Evolutionary conservation across 2,888 invertebrate genomes (phyloP).

Genomic region (Liopterus haemorrhoidalis): DNA sequence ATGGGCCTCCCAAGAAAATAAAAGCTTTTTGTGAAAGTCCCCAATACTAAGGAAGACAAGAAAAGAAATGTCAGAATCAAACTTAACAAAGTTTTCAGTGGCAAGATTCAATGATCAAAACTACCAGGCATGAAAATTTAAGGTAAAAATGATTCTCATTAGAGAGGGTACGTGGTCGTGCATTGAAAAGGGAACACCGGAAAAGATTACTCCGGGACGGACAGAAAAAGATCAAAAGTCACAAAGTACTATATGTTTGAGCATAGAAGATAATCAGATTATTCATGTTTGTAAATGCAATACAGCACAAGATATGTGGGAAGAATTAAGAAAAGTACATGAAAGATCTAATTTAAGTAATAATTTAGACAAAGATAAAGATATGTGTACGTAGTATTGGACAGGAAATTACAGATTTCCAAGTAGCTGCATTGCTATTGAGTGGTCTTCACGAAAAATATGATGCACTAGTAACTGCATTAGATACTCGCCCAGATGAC

Average conservation of each 20-base stretch:
- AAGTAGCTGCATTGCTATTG: conserved; percentile 6
- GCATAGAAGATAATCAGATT: conserved; percentile 13
- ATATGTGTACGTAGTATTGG: conserved; percentile 8
- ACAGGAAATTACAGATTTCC: conserved; percentile 12
- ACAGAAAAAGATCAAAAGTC: conserved; percentile 10
- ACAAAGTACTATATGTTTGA: conserved; percentile 10
- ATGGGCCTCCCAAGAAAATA: too few species aligned
- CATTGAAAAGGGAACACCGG: conserved; percentile 9
- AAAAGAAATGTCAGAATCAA: too few species aligned
- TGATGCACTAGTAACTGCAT: not conserved
- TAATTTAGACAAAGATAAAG: conserved; percentile 9
- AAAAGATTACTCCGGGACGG: not conserved
- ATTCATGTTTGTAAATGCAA: conserved; percentile 9
- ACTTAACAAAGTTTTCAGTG: not conserved
- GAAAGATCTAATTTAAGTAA: conserved; percentile 12
- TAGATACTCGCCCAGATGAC: not conserved
- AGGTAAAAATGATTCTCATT: conserved; percentile 5
- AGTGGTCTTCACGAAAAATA: not conserved
- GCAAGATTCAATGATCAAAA: conserved; percentile 3
- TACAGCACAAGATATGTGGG: conserved; percentile 3
- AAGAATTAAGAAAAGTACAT: conserved; percentile 11
- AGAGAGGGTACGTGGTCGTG: conserved; percentile 9
- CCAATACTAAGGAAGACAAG: too few species aligned
- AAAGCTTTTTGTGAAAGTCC: too few species aligned
- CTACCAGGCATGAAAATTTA: conserved; percentile 13